Evolutionary conservation across 2,888 invertebrate species (phyloP), one percentile per base, ranked within the genome.

Genomic region (Maniola hyperantus): DNA sequence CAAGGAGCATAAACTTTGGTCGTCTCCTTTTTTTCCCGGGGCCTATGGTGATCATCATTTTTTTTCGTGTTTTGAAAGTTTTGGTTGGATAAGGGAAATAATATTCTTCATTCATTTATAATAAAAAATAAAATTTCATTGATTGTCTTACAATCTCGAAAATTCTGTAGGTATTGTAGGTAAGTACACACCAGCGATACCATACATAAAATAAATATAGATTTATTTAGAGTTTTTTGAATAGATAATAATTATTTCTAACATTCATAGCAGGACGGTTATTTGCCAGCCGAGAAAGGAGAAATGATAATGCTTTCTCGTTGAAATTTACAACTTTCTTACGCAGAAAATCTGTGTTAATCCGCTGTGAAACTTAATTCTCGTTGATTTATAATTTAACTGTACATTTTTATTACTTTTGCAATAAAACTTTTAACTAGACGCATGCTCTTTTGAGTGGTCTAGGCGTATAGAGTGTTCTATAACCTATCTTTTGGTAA

Each of bases 281-380:
- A 15, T 46, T 54, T 60, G 15, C 5, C 34, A 13, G 20, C 34
- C 34, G 54, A 55, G 65, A 65, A 65, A 65, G 54, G 65, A 65
- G 67, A 70, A 65, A 67, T 63, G 67, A 59, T 63, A 64, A 68
- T 65, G 63, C 65, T 65, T 70, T 70, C 68, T 36, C 68, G 64
- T 65, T 44, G 63, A 63, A 50, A 46, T 36, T 58, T 54, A 65
- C 62, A 70, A 70, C 68, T 68, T 68, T 68, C 64, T 50, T 57
- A 18, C 58, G 20, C 55, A 65, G 51, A 60, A 66, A 50, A 36
- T 61, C 51, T 66, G 64, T 65, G 59, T 59, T 68, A 68, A 68
- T 60, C 55, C 55, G 57, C 57, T 61, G 63, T 51, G 55, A 54
- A 63, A 39, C 46, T 62, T 20, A 64, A 48, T 53, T 18, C 36